These are phyloP conservation scores for Brenthis daphne DNA, from an alignment of 2,888 invertebrate species.

Conservation along the genomic window DNA sequence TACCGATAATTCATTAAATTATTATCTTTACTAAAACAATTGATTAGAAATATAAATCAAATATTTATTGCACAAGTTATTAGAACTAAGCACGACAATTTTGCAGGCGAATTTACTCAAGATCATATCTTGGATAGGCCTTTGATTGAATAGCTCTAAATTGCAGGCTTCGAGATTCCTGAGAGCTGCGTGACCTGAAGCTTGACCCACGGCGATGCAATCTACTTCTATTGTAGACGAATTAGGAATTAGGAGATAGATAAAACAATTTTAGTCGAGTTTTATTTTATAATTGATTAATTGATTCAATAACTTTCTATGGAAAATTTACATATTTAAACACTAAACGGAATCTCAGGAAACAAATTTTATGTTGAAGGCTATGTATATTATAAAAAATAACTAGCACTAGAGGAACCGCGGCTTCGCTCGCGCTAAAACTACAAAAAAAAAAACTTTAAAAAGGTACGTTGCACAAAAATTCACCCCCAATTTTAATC, in stretches of 20 bases:
- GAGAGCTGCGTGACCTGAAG: constrained; percentile 50
- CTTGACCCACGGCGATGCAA: constrained; percentile 48
- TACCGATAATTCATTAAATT: no score
- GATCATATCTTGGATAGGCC: constrained; percentile 43
- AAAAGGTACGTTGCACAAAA: no score
- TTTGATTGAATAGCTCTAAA: constrained; percentile 61
- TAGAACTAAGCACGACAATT: constrained; percentile 30
- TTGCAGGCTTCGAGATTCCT: constrained; percentile 52
- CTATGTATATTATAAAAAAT: no score
- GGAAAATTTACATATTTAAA: background rate
- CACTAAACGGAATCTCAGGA: no score
- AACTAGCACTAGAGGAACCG: no score
- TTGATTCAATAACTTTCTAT: background rate
- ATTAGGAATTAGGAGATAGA: constrained; percentile 23
- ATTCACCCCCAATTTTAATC: no score
- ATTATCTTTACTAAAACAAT: background rate
- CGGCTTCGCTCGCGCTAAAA: no score
- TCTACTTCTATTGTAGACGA: constrained; percentile 27
- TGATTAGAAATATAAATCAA: background rate
- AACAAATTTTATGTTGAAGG: no score
- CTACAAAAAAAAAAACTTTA: no score
- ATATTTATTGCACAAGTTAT: constrained; percentile 12
- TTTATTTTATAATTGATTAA: constrained; percentile 5
- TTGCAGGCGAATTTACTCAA: constrained; percentile 28
- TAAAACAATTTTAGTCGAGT: constrained; percentile 7